Evolutionary conservation across 30 jellyfish, hydroid and myxozoan species (phyloP), one percentile per base, ranked within the genome.

Genomic region (Aurelia coerulea): DNA sequence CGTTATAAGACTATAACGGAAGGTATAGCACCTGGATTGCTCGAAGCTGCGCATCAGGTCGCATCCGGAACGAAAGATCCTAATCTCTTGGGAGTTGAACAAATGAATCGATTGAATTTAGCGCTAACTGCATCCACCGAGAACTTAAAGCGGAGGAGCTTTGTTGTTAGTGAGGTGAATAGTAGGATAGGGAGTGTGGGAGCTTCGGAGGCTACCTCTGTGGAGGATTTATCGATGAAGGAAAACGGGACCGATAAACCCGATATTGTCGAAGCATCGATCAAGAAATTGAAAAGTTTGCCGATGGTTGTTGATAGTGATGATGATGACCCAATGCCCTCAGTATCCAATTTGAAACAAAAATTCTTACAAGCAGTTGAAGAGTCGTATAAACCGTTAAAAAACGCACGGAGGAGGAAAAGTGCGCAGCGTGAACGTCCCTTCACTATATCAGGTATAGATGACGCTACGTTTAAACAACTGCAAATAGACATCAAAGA

Each of bases 1-100:
- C 86, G 98, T 34, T 94, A 94, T 54, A 94, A 94, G 72, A 94
- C 98, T 12, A 94, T 94, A 33, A 94, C 98, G 1, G 98, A 94
- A 84, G 98, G 98, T 15, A 94, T 94, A 3, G 98, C 97, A 5
- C 98, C 98, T 18, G 75, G 97, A 0, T 85, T 89, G 17, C 64
- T 94, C 17, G 96, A 94, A 68, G 87, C 87, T 23, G 98, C 98
- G 4, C 91, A 80, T 19, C 98, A 92, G 76, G 56, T 74, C 17
- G 96, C 95, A n/a, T 19, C 56, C 39, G 88, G 39, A 10, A 96
- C 78, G 11, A 78, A 81, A 65, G 90, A 92, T 32, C 59, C 87
- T 6, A 65, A 71, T 34, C 29, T 41, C 66, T 82, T 73, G 32
- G 89, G 89, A 33, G 82, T 84, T 2, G 90, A 86, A 11, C 87